These are phyloP conservation scores for Parazoanthus darwini DNA, from an alignment of 92 coral and sea anemone genomes.

Conservation along the genomic window DNA sequence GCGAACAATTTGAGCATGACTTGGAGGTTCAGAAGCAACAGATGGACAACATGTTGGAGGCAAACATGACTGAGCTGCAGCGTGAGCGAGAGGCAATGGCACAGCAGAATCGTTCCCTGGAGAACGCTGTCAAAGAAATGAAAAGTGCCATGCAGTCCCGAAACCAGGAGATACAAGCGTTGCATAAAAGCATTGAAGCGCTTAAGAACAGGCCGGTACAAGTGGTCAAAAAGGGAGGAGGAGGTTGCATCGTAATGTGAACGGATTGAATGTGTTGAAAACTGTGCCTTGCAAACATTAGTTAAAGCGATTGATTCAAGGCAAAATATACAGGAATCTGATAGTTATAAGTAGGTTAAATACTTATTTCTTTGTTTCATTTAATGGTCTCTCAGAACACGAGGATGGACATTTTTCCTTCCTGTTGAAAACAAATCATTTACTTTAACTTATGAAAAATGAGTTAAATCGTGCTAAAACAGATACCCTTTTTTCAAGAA, in stretches of 20 bases:
- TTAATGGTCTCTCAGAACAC: no score
- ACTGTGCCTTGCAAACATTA: no score
- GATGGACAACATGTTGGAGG: conserved; percentile 62
- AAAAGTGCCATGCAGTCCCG: conserved; percentile 43
- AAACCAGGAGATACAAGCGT: conserved; percentile 43
- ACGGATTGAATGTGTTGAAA: not conserved
- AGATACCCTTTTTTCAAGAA: no score
- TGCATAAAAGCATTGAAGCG: conserved; percentile 46
- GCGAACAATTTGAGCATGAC: conserved; percentile 57
- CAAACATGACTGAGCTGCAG: conserved; percentile 61
- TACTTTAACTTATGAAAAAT: no score
- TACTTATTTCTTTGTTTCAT: no score
- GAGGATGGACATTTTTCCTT: no score
- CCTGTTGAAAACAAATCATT: no score
- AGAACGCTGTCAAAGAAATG: conserved; percentile 50
- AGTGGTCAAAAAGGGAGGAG: not conserved
- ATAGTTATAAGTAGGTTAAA: no score
- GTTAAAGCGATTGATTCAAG: no score
- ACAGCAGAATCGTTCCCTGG: conserved; percentile 51
- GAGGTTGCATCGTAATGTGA: conserved; percentile 49
- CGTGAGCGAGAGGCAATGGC: conserved; percentile 52
- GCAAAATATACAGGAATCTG: no score
- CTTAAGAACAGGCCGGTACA: conserved; percentile 50
- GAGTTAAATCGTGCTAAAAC: no score
- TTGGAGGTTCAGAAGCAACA: conserved; percentile 54